phyloP scores from a whole-genome alignment of 2,888 invertebrate genomes.

The Tolmerus cingulatus region DNA sequence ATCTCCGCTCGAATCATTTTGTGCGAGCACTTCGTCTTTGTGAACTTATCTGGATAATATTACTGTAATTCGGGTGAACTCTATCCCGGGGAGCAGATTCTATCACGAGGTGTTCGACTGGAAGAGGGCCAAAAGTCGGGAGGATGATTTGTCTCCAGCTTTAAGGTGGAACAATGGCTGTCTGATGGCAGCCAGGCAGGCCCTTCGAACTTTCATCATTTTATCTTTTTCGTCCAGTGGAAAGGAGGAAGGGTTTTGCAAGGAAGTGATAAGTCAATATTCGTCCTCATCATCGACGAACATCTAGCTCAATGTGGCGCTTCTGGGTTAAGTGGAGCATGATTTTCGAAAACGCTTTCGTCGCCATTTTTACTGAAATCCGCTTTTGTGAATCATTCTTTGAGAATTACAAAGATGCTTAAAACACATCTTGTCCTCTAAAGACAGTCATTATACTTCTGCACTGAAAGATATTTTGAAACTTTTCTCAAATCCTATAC shows the following conservation, averaged over 20 bases:
- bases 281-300: neutral
- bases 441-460: neutral
- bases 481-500: neutral
- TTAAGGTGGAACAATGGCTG: neutral
- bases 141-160: neutral
- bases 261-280: neutral
- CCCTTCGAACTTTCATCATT: neutral
- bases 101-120: neutral
- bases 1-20: slow-evolving; percentile 16
- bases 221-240: neutral
- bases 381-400: neutral
- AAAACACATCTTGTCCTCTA: neutral
- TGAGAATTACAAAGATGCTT: neutral
- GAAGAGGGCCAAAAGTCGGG: neutral
- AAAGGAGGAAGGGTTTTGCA: neutral
- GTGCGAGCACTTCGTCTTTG: slow-evolving; percentile 21
- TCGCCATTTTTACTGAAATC: neutral
- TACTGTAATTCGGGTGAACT: slow-evolving; percentile 25
- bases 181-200: neutral
- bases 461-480: neutral
- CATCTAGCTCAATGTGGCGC: neutral
- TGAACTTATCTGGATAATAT: slow-evolving; percentile 35
- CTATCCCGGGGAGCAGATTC: neutral
- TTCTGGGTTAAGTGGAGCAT: neutral
- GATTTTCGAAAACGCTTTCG: neutral